Conservation (phyloP, 2,113 vertebrate species). For the Canis aureus region DNA sequence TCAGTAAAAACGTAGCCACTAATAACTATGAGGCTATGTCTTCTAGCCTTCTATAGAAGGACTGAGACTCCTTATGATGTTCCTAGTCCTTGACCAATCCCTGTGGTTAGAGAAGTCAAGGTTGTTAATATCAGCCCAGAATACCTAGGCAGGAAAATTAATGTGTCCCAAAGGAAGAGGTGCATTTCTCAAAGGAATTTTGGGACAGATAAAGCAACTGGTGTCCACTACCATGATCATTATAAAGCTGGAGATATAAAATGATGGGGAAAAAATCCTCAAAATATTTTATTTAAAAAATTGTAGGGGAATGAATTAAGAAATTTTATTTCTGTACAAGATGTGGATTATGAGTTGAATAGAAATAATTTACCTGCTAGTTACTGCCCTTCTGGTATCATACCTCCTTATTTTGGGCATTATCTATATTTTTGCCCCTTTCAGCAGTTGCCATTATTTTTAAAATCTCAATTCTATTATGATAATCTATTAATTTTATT, state of each 20-base stretch:
- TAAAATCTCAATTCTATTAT: background rate
- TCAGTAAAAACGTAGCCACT: background rate
- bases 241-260: background rate
- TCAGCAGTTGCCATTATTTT: background rate
- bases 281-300: background rate
- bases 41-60: background rate
- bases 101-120: background rate
- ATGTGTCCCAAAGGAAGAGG: background rate
- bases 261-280: background rate
- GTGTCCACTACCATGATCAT: background rate
- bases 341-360: background rate
- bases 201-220: background rate
- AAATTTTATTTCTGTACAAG: background rate
- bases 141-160: background rate
- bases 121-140: background rate
- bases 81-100: background rate
- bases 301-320: background rate
- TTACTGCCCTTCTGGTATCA: background rate
- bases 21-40: background rate
- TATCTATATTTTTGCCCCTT: background rate
- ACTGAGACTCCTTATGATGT: background rate
- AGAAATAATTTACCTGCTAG: background rate
- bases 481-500: too few relatives aligned
- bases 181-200: constrained; percentile 14
- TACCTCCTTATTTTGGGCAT: background rate